A percentile compares a stretch with the other conserved stretches of the same genome.
These are phyloP conservation scores for Galemys pyrenaicus DNA, from an alignment of 2,113 vertebrate genomes.

Conservation along the genomic window DNA sequence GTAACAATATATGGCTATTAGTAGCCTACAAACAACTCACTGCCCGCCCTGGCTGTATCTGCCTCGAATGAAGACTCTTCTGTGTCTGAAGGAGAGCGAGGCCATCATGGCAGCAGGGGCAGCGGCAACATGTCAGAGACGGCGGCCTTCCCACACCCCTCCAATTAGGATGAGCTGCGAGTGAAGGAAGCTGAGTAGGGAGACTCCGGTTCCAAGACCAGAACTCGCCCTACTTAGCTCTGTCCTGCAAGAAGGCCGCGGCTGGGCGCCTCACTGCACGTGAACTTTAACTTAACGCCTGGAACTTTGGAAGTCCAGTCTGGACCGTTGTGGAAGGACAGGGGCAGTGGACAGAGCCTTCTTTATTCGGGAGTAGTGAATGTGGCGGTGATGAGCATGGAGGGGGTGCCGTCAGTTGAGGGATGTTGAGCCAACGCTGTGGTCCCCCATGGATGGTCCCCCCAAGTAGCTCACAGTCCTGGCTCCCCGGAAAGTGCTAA, in stretches of 20 bases:
- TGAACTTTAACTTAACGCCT: neutral
- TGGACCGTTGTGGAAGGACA: neutral
- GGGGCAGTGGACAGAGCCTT: neutral
- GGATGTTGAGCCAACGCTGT: accelerated
- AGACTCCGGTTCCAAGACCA: neutral
- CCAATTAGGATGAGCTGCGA: neutral
- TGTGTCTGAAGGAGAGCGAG: neutral
- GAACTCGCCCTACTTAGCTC: neutral
- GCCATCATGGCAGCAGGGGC: neutral
- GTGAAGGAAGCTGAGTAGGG: neutral
- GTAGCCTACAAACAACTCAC: neutral
- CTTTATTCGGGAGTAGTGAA: neutral
- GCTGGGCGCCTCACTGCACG: neutral
- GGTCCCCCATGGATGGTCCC: neutral
- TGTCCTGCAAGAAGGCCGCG: accelerated
- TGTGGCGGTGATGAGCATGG: neutral
- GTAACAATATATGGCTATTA: neutral
- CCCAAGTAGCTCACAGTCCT: neutral
- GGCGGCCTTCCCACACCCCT: no score
- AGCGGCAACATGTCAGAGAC: neutral
- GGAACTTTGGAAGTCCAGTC: neutral
- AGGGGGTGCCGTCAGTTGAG: neutral
- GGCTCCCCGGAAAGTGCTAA: neutral
- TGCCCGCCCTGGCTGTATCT: neutral
- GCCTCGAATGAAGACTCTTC: neutral